Evolutionary conservation across 1,140 invertebrate species (phyloP).

Genomic region (Heliconius hermathena): DNA sequence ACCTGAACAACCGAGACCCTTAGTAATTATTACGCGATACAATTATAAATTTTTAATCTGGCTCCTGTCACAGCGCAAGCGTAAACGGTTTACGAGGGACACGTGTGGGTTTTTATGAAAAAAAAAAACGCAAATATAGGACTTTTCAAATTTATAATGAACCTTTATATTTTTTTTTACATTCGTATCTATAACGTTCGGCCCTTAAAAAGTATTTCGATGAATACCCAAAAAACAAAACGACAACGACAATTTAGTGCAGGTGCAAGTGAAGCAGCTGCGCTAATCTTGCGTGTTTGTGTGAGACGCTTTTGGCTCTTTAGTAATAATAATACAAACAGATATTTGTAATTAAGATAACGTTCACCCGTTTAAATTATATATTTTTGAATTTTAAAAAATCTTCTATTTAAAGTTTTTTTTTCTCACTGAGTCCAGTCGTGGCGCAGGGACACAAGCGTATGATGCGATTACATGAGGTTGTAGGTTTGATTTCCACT

Average conservation of each 20-base stretch:
- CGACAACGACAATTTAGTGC: background rate
- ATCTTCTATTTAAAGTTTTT: too few relatives aligned
- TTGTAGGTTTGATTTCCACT: too few relatives aligned
- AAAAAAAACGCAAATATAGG: background rate
- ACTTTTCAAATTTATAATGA: background rate
- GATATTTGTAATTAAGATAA: background rate
- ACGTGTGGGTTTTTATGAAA: slow-evolving; percentile 2
- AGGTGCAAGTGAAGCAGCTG: slow-evolving; percentile 4
- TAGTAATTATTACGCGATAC: background rate
- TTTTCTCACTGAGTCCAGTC: too few relatives aligned
- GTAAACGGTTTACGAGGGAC: slow-evolving; percentile 4
- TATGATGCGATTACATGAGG: too few relatives aligned
- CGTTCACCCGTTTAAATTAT: background rate
- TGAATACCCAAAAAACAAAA: background rate
- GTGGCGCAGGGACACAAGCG: too few relatives aligned
- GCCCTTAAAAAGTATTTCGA: background rate
- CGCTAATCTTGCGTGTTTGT: background rate
- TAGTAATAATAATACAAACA: background rate
- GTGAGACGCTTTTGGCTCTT: slow-evolving; percentile 7
- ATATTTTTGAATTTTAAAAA: too few relatives aligned
- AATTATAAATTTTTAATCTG: background rate
- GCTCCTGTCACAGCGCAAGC: background rate
- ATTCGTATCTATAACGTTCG: background rate
- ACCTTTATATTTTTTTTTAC: background rate
- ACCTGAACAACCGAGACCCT: background rate